Percentiles rank a stretch among this genome's conserved stretches.
Evolutionary conservation across 2,797 vertebrate species (phyloP).

Genomic region (Leptoclinus maculatus): DNA sequence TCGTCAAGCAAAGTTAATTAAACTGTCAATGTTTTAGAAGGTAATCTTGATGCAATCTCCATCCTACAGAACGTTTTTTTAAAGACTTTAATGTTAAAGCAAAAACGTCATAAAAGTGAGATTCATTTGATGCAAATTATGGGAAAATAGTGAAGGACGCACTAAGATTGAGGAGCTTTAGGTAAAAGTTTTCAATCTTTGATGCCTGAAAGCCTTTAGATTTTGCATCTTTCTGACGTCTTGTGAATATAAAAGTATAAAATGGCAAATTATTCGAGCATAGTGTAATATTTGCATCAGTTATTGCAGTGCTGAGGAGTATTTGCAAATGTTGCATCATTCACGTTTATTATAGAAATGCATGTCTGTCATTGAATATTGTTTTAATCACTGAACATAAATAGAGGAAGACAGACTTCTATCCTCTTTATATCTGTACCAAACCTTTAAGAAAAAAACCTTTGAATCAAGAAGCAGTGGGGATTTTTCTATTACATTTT

Average conservation of each 20-base stretch:
- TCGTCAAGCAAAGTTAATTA: constrained; percentile 67
- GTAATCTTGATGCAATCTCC: constrained; percentile 62
- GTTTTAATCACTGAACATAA: not conserved
- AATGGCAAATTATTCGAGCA: not conserved
- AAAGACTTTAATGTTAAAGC: constrained; percentile 38
- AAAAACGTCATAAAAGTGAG: constrained; percentile 28
- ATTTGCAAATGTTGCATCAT: constrained; percentile 37
- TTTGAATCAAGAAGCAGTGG: not conserved
- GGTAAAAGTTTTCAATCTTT: constrained; percentile 1
- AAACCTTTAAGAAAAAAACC: not conserved
- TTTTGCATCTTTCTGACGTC: constrained; percentile 7
- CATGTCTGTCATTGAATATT: not conserved
- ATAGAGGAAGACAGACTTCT: not conserved
- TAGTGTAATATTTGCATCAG: constrained; percentile 39
- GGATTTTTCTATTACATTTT: not conserved
- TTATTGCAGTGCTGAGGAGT: not conserved
- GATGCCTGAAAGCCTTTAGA: constrained; percentile 10
- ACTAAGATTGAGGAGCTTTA: not conserved
- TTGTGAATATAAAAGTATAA: constrained; percentile 13
- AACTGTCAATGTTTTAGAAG: constrained; percentile 58
- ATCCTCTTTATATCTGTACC: not conserved
- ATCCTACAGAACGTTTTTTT: not conserved
- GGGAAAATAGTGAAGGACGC: constrained; percentile 3
- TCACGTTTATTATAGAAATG: constrained; percentile 16
- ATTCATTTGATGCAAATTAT: constrained; percentile 43